Evolutionary conservation across 2,888 invertebrate species (phyloP).

Genomic region (Lacanobia oleracea): DNA sequence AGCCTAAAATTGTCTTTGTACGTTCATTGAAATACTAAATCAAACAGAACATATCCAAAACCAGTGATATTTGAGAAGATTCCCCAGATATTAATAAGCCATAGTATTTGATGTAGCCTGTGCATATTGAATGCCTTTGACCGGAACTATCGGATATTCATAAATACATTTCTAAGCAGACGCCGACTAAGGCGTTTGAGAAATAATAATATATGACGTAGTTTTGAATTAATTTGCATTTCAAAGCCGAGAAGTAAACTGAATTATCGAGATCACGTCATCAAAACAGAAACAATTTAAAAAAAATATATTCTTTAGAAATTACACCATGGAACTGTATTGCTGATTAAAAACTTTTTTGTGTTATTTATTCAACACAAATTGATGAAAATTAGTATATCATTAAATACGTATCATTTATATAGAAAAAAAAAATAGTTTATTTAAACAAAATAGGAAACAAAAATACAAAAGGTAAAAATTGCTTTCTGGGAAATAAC

Average conservation of each 20-base stretch:
- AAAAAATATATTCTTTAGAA: too few relatives aligned
- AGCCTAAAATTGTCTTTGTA: not conserved
- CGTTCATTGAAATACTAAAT: not conserved
- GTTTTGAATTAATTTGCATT: constrained; percentile 1
- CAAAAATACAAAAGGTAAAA: too few relatives aligned
- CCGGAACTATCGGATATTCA: not conserved
- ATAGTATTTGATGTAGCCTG: not conserved
- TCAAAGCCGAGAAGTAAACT: not conserved
- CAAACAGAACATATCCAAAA: not conserved
- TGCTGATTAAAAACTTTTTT: too few relatives aligned
- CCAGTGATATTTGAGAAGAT: constrained; percentile 1
- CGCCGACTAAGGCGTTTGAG: not conserved
- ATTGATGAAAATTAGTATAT: too few relatives aligned
- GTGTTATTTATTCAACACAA: too few relatives aligned
- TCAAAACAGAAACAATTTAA: not conserved
- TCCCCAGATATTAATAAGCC: not conserved
- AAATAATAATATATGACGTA: not conserved
- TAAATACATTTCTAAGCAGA: constrained; percentile 8
- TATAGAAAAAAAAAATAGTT: too few relatives aligned
- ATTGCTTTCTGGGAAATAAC: too few relatives aligned
- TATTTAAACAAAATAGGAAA: too few relatives aligned
- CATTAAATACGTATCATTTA: too few relatives aligned
- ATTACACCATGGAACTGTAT: too few relatives aligned
- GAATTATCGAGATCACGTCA: not conserved
- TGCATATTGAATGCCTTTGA: not conserved